Conservation (phyloP, 1,140 invertebrate genomes). For the Drosophila equinoxialis region DNA sequence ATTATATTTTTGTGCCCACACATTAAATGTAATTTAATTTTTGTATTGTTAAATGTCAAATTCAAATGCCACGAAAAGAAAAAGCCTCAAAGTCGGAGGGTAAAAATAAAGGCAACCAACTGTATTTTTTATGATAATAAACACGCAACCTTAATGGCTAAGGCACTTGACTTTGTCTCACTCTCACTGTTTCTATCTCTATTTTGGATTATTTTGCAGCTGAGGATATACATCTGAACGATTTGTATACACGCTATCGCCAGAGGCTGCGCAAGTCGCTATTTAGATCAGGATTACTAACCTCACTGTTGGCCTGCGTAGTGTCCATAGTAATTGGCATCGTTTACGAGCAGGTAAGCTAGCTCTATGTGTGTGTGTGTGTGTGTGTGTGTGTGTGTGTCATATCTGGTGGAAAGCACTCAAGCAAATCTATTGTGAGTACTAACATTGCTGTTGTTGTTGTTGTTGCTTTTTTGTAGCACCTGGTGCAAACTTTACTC, state of each 20-base stretch:
- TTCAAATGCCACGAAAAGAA: conserved; percentile 36
- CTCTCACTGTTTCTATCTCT: background rate
- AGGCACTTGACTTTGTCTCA: conserved; percentile 30
- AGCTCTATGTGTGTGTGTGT: too few species aligned
- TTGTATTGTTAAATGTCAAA: conserved; percentile 49
- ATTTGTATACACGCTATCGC: conserved; percentile 82
- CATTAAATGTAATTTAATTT: conserved; percentile 27
- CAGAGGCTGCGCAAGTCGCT: conserved; percentile 82
- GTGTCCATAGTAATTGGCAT: conserved; percentile 79
- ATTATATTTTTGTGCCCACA: conserved; percentile 26
- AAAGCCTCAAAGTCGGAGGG: too few species aligned
- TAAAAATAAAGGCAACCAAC: background rate
- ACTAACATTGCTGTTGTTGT: conserved; percentile 2
- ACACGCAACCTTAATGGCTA: conserved; percentile 38
- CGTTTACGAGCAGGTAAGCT: conserved; percentile 71
- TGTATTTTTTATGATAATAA: conserved; percentile 19
- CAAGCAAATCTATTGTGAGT: conserved; percentile 10
- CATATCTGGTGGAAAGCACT: conserved; percentile 4
- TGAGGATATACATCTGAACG: conserved; percentile 82
- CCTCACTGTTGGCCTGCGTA: conserved; percentile 77
- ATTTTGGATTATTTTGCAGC: conserved; percentile 48
- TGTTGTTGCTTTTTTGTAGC: conserved; percentile 41
- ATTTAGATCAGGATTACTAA: conserved; percentile 78
- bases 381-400: too few species aligned
- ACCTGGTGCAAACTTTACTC: conserved; percentile 59